Conservation (phyloP, 1,140 invertebrate genomes). For the Drosophila kanapiae region DNA sequence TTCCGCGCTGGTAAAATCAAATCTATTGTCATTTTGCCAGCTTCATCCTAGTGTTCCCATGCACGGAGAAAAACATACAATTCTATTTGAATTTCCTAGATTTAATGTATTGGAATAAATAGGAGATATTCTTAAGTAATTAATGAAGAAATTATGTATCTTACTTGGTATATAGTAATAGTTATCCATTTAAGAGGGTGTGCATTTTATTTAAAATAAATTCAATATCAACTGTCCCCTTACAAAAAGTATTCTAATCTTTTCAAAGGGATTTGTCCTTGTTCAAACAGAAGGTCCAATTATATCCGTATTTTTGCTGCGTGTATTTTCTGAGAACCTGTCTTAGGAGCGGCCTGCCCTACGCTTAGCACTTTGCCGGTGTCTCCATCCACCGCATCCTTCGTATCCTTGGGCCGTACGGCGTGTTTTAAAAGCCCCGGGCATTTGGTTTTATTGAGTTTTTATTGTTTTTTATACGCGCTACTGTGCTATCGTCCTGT, state of each 20-base stretch:
- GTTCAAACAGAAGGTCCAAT: too few species aligned
- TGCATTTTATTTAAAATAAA: too few species aligned
- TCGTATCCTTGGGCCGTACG: slow-evolving; percentile 51
- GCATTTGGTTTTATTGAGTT: slow-evolving; percentile 81
- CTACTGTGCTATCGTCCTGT: slow-evolving; percentile 26
- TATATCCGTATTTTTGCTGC: not conserved
- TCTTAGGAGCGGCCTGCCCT: slow-evolving; percentile 20
- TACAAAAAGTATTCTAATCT: not conserved
- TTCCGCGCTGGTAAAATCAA: slow-evolving; percentile 69
- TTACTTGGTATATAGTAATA: too few species aligned
- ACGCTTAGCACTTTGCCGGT: slow-evolving; percentile 70
- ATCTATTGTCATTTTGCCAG: slow-evolving; percentile 82
- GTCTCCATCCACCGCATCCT: slow-evolving; percentile 40
- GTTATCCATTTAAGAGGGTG: too few species aligned
- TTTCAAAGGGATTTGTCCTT: too few species aligned
- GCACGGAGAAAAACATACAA: slow-evolving; percentile 1
- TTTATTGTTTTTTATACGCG: slow-evolving; percentile 81
- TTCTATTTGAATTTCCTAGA: too few species aligned
- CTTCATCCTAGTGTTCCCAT: slow-evolving; percentile 40
- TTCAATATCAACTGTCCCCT: too few species aligned
- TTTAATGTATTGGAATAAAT: too few species aligned
- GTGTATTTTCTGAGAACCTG: slow-evolving; percentile 11
- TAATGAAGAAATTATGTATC: too few species aligned
- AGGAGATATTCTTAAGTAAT: too few species aligned
- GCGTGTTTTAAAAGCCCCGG: slow-evolving; percentile 76